A percentile compares a stretch with the other conserved stretches of the same genome.
Conservation (phyloP, 2,113 vertebrate genomes). For the Penelope pileata region DNA sequence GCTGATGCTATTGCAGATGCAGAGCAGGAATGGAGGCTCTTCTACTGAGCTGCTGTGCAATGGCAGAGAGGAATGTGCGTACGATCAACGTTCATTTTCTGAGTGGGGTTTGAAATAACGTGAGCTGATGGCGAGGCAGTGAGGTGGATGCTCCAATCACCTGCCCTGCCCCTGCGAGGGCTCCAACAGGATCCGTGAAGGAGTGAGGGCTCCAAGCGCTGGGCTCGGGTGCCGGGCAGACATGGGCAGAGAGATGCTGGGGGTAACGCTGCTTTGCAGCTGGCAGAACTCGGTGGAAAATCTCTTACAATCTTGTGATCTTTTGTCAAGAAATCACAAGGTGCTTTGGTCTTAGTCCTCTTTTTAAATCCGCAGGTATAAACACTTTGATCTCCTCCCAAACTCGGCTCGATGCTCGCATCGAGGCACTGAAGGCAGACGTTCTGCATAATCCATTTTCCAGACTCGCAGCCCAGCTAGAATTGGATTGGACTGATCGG, state of each 20-base stretch:
- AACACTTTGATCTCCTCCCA: background rate
- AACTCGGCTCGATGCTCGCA: background rate
- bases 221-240: accelerated
- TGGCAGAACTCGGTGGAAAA: background rate
- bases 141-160: no score
- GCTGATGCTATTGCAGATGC: background rate
- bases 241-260: accelerated
- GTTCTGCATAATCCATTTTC: conserved; percentile 45
- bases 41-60: background rate
- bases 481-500: conserved; percentile 68
- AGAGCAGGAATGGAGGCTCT: background rate
- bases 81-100: accelerated
- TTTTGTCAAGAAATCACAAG: background rate
- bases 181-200: no score
- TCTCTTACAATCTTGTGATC: background rate
- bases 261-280: background rate
- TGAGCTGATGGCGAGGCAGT: accelerated
- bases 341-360: background rate
- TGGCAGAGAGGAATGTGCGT: accelerated
- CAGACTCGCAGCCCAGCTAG: background rate
- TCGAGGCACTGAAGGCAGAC: background rate
- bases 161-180: no score
- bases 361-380: background rate
- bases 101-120: accelerated
- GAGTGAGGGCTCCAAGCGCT: no score